Evolutionary conservation across 2,797 vertebrate species (phyloP), one percentile per base, ranked within the genome.

Genomic region (Girardinus metallicus): DNA sequence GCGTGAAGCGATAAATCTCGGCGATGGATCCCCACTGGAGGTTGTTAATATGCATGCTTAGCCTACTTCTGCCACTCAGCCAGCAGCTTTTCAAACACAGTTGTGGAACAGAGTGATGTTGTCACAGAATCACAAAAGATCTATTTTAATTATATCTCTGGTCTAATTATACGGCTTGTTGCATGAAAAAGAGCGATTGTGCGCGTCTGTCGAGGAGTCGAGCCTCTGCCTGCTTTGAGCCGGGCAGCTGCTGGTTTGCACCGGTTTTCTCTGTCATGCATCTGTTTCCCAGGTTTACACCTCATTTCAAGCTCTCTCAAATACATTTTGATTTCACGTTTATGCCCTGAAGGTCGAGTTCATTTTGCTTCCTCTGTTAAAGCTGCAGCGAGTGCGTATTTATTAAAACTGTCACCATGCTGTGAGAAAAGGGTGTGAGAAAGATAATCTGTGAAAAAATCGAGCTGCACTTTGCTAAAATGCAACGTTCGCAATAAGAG

Each of bases 81-180:
- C 64, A 10, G 83, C 77, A 55, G 83, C 83, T 81, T 83, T 84
- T 88, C 75, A 85, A 85, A 85, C 75, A 66, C 60, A 90, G 83
- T 74, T 23, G 23, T 88, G 81, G 80, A 85, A 89, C 87, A 80
- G 84, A 86, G 80, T 73, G 87, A 88, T 85, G 79, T 84, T 90
- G 85, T 88, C 44, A 8, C 76, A 86, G 81, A 84, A 88, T 88
- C 84, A 92, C 87, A 92, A 87, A 91, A 77, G 88, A 86, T 88
- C 91, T 80, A 5, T 78, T 83, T 76, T 89, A 88, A 90, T 92
- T 90, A 86, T 89, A 85, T 80, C 70, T 80, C 76, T 78, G 29
- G 74, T 75, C 13, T 75, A 60, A 75, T 75, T 75, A 75, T 75
- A 74, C 74, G 83, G 79, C 34, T 86, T 87, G 74, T 81, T 93